Base-by-base conservation (phyloP, 2,113 vertebrate genomes). In the Microtus montanus region DNA sequence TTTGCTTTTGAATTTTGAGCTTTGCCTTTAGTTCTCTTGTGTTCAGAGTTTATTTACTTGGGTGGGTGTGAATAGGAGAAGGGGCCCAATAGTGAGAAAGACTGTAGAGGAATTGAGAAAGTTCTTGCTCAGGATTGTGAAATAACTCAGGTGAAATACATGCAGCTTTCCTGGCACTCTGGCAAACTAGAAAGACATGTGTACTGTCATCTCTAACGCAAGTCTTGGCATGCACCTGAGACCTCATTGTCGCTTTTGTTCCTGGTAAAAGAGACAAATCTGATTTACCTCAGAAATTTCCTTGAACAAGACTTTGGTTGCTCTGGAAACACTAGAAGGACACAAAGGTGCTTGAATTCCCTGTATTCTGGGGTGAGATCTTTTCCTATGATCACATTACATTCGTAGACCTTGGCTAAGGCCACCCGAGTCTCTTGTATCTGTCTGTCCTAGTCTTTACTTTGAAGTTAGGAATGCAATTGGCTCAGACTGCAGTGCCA, bases 341-440 rank as follows among this genome's bases (percentile, higher is more conserved):
- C 30, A 90, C 35, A 44, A 44, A 95, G 44, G 82, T 74, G 22
- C 38, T 79, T 97, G 30, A 33, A 75, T 13, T 84, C 91, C 79
- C 87, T 93, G 19, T 92, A 68, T 87, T 94, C 70, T 66, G 54
- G 26, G n/a, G 61, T 83, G 58, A 97, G 82, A 70, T 87, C 33
- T 66, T 35, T 82, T 3, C 95, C 80, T 94, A n/a, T 91, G 86
- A 89, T 94, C 28, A 71, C 15, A n/a, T 54, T 88, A 14, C 58
- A 3, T 78, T 87, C 91, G 20, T 70, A n/a, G 68, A 74, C 49
- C 22, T 84, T 86, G 58, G 75, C 38, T 75, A 68, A 94, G 71
- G 68, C 44, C 28, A 33, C 26, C 4, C 4, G 20, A 87, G 4
- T 85, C 20, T 87, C 79, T 91, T 70, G n/a, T 49, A 15, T 26